Conservation (phyloP, 2,797 vertebrate genomes). For the Hypotaenidia okinawae region DNA sequence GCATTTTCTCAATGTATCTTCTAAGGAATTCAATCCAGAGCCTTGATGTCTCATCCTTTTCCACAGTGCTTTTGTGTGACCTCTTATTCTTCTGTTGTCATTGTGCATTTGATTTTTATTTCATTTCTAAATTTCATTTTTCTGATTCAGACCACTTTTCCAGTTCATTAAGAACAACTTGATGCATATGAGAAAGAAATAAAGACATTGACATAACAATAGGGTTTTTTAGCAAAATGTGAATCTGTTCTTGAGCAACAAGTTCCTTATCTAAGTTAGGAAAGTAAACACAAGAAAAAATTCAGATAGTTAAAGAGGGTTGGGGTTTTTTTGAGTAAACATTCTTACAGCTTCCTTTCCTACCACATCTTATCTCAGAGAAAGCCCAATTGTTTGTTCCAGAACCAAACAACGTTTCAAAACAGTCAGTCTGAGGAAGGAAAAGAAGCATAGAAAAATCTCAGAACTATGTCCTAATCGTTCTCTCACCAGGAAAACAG, state of each 20-base stretch:
- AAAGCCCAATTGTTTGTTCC: neutral
- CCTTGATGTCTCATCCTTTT: neutral
- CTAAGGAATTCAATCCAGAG: neutral
- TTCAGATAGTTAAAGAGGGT: neutral
- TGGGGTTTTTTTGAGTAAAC: neutral
- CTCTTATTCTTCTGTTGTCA: neutral
- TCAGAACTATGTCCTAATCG: neutral
- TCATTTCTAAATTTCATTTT: neutral
- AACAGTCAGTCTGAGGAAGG: neutral
- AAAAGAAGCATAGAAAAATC: neutral
- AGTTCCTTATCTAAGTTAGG: neutral
- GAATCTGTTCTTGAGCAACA: neutral
- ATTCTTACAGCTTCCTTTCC: neutral
- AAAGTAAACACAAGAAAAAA: neutral
- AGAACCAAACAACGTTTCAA: neutral
- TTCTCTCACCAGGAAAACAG: neutral
- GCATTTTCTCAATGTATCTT: neutral
- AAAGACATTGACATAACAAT: neutral
- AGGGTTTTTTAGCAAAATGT: neutral
- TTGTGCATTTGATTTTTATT: neutral
- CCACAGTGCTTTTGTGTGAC: neutral
- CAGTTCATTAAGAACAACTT: neutral
- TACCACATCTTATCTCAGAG: neutral
- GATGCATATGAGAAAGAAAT: neutral
- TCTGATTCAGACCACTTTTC: neutral